Evolutionary conservation across 2,888 invertebrate species (phyloP).

Genomic region (Stenoptilia bipunctidactyla): DNA sequence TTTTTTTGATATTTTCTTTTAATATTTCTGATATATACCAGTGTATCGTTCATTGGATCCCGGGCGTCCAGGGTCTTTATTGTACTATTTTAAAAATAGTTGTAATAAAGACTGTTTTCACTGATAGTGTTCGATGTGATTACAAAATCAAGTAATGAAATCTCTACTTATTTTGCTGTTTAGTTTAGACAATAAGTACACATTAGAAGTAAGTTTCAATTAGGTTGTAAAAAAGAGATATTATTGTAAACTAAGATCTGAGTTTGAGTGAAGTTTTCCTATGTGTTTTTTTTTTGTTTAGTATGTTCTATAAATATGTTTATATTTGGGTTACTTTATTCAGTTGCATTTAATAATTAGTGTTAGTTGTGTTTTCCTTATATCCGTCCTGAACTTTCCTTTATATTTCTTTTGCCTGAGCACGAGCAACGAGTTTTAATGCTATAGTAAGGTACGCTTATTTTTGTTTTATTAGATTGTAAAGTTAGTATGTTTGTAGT

Average conservation of each 20-base stretch:
- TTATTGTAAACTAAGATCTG: constrained; percentile 33
- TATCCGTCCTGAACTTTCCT: constrained; percentile 42
- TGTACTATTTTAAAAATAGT: constrained; percentile 63
- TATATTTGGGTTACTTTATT: constrained; percentile 26
- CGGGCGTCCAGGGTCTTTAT: constrained; percentile 46
- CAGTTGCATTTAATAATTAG: constrained; percentile 33
- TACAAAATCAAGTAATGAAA: constrained; percentile 7
- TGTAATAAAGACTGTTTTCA: constrained; percentile 33
- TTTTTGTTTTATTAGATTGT: constrained; percentile 27
- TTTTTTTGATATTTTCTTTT: background rate
- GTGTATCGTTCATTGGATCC: background rate
- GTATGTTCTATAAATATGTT: constrained; percentile 30
- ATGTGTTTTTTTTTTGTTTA: constrained; percentile 31
- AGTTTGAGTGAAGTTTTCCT: constrained; percentile 35
- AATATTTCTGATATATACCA: background rate
- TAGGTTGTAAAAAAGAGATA: constrained; percentile 54
- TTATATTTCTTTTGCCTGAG: constrained; percentile 30
- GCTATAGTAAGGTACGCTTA: constrained; percentile 50
- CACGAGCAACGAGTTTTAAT: constrained; percentile 51
- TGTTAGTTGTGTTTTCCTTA: constrained; percentile 23
- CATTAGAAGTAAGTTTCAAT: constrained; percentile 27
- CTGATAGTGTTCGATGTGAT: constrained; percentile 12
- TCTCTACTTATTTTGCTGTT: constrained; percentile 19
- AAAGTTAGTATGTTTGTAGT: too few relatives aligned
- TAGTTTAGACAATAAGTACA: constrained; percentile 55